Percentiles rank a stretch among this genome's conserved stretches.
Evolutionary conservation across 1,140 invertebrate species (phyloP).

Genomic region (Bombus waltoni): DNA sequence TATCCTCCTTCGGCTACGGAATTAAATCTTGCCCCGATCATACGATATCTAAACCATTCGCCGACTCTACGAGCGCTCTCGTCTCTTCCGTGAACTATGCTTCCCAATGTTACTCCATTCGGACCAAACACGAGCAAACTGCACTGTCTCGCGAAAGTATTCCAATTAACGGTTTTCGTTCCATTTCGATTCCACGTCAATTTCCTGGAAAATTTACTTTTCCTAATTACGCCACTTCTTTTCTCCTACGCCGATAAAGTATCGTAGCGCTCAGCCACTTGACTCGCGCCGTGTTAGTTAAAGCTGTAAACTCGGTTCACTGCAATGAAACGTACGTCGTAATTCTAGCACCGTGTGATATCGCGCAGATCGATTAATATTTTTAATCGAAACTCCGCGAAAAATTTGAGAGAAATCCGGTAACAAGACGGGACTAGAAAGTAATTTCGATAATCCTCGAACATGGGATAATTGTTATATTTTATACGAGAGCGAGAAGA

Average conservation of each 20-base stretch:
- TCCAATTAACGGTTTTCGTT: not conserved
- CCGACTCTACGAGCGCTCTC: not conserved
- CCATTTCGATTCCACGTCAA: not conserved
- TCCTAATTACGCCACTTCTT: no score
- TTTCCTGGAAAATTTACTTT: no score
- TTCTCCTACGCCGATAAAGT: no score
- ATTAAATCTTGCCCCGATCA: constrained; percentile 51
- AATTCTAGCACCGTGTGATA: no score
- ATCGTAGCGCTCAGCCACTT: no score
- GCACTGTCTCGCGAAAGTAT: not conserved
- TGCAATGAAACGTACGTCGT: no score
- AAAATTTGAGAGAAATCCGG: not conserved
- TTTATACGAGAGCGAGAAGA: not conserved
- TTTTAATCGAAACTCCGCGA: not conserved
- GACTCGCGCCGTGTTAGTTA: no score
- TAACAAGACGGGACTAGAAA: not conserved
- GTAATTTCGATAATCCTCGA: constrained; percentile 5
- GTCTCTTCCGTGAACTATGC: not conserved
- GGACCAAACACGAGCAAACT: not conserved
- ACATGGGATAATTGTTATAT: not conserved
- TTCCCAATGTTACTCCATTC: not conserved
- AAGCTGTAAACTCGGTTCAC: not conserved
- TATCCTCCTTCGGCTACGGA: constrained; percentile 58
- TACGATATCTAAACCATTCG: constrained; percentile 40
- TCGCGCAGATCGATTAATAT: not conserved